Evolutionary conservation across 2,888 invertebrate species (phyloP), one percentile per base, ranked within the genome.

Genomic region (Rhamphomyia laevipes): DNA sequence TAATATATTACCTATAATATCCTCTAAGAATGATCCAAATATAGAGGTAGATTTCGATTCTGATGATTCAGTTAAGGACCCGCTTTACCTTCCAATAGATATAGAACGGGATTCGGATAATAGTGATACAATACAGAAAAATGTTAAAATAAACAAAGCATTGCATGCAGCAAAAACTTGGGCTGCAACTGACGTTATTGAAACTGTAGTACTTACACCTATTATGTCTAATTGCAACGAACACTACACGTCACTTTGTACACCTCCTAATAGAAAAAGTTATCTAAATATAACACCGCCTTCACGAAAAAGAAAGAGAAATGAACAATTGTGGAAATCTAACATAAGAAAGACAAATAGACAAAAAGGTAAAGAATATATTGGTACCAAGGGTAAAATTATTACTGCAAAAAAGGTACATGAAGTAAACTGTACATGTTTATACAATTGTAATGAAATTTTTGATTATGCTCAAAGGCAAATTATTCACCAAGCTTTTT

Each of bases 1-100:
- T 21, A 21, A 21, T 21, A 21, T 21, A 21, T 21, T 21, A 21
- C 21, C 21, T 4, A 21, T 21, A 21, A 4, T 21, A 21, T 21
- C 21, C 21, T 21, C 21, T 21, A 21, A 21, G 21, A 21, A 21
- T 21, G 21, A 5, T 21, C 21, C 21, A 21, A 21, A 21, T 21
- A 21, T 21, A 3, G 21, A 21, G 21, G 15, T 27, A 46, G 43
- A 46, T 44, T 46, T 43, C 33, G 33, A 44, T 18, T 50, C 41
- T 33, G 44, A 50, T 50, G 45, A 45, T 46, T 50, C 50, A 31
- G n/a, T 50, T 40, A 38, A 44, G 33, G 43, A 46, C 30, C 38
- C 46, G 21, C 41, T 42, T 18, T 40, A 46, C 38, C 30, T 48
- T 21, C 21, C 41, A 41, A 41, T 12, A 10, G 5, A 37, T 37